Evolutionary conservation across 2,797 vertebrate species (phyloP), one percentile per base, ranked within the genome.

Genomic region (Sparidentex hasta): DNA sequence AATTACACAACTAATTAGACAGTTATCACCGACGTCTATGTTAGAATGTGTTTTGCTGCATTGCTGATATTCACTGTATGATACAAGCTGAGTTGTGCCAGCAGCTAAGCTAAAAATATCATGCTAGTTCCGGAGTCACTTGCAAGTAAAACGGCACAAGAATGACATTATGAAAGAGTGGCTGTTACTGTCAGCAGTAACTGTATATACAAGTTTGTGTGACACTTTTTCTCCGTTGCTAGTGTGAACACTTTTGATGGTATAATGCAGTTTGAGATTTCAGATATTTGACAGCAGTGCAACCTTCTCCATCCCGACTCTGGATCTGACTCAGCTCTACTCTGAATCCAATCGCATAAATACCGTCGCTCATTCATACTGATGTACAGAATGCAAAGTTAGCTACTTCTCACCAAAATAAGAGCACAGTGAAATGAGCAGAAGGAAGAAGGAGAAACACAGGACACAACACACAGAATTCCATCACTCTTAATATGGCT

Each of bases 401-500:
- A 71, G 71, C 54, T 27, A n/a, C 20, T 8, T n/a, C 38, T 44
- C 11, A 21, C n/a, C 51, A 71, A 72, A 76, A 68, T 51, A 65
- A 44, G 33, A 76, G 43, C 62, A 70, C 54, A 54, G 50, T 61
- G 66, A 81, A 72, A 76, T 47, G 62, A 80, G 27, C 29, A 79
- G 63, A 63, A 75, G 11, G 23, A 76, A 76, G 11, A 76, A 29
- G 16, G 27, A 43, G 54, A 71, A 57, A 78, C 25, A 73, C 13
- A 61, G 29, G 43, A 71, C 4, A 63, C 33, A 57, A 78, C 61
- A 82, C 59, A 65, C 29, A 67, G 58, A 77, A 61, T 21, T 44
- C 72, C 47, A 65, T 69, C 57, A 48, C 68, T 72, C 78, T 33
- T 33, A 63, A 73, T 88, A 90, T 90, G 87, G 88, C 88, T 86